Percentiles rank a stretch among this genome's conserved stretches.
phyloP scores from a whole-genome alignment of 2,888 invertebrate genomes.

The Eurois occulta region DNA sequence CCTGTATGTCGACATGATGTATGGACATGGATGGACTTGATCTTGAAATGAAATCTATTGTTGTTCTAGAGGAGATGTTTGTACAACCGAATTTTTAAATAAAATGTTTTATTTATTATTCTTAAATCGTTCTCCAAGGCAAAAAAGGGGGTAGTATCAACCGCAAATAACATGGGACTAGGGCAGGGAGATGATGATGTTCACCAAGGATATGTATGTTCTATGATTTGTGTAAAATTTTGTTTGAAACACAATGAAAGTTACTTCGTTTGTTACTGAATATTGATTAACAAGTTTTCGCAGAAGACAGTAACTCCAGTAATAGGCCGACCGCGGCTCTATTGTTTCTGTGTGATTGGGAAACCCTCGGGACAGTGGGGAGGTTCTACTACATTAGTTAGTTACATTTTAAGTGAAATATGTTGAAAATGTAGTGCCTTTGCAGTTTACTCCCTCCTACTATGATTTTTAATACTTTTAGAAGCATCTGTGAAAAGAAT shows the following conservation, averaged over 20 bases:
- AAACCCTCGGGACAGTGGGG: slow-evolving; percentile 15
- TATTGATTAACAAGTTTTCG: slow-evolving; percentile 32
- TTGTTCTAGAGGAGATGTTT: not conserved
- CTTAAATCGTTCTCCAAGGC: not conserved
- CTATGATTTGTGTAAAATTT: not conserved
- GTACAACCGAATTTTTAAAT: not conserved
- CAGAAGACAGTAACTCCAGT: slow-evolving; percentile 23
- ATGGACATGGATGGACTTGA: slow-evolving; percentile 36
- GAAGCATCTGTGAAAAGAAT: slow-evolving; percentile 2
- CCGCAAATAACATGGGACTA: not conserved
- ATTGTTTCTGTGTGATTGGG: slow-evolving; percentile 44
- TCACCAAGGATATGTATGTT: not conserved
- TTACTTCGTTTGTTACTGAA: slow-evolving; percentile 27
- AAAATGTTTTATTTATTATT: not conserved
- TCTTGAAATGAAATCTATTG: slow-evolving; percentile 48
- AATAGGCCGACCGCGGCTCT: slow-evolving; percentile 10
- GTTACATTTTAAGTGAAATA: slow-evolving; percentile 33
- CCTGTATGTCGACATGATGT: slow-evolving; percentile 27
- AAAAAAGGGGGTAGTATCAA: not conserved
- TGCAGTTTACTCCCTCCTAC: slow-evolving; percentile 8
- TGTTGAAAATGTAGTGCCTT: slow-evolving; percentile 1
- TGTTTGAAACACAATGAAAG: not conserved
- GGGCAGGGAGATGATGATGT: not conserved
- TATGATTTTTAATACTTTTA: slow-evolving; percentile 5
- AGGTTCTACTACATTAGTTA: slow-evolving; percentile 17